phyloP scores from a whole-genome alignment of 2,113 vertebrate genomes.

The Tricholaema leucomelas region DNA sequence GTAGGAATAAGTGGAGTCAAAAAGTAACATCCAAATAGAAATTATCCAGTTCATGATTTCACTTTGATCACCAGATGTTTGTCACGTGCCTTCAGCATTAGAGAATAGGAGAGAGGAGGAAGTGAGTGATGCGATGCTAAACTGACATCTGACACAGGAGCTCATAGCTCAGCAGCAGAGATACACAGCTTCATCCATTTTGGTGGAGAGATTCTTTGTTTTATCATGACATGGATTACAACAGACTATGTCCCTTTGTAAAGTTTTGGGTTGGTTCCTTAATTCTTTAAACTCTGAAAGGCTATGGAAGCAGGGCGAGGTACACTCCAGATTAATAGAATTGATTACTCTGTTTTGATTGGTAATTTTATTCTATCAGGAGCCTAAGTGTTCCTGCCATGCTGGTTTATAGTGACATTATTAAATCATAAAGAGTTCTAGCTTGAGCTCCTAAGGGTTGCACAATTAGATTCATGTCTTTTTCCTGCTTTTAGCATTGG shows the following conservation, averaged over 20 bases:
- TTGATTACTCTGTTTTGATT: not conserved
- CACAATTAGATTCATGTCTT: not conserved
- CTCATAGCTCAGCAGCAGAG: not conserved
- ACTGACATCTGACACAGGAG: not conserved
- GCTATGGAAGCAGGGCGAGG: not conserved
- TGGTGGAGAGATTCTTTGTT: not conserved
- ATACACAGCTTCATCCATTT: not conserved
- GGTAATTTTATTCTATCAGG: not conserved
- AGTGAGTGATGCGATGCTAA: not conserved
- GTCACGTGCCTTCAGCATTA: not conserved
- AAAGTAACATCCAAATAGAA: slow-evolving; percentile 34
- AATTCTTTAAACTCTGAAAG: not conserved
- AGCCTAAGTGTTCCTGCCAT: not conserved
- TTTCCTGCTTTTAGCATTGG: not conserved
- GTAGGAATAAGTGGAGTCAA: slow-evolving; percentile 39
- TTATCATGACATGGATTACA: not conserved
- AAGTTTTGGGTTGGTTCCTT: not conserved
- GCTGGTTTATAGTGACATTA: not conserved
- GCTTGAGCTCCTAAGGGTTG: not conserved
- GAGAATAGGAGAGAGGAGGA: not conserved
- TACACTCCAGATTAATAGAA: not conserved
- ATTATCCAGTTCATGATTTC: slow-evolving; percentile 43
- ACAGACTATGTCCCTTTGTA: not conserved
- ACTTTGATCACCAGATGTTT: slow-evolving; percentile 55
- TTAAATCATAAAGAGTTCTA: not conserved